Evolutionary conservation across 2,113 vertebrate species (phyloP), one percentile per base, ranked within the genome.

Genomic region (Desmodus rotundus): DNA sequence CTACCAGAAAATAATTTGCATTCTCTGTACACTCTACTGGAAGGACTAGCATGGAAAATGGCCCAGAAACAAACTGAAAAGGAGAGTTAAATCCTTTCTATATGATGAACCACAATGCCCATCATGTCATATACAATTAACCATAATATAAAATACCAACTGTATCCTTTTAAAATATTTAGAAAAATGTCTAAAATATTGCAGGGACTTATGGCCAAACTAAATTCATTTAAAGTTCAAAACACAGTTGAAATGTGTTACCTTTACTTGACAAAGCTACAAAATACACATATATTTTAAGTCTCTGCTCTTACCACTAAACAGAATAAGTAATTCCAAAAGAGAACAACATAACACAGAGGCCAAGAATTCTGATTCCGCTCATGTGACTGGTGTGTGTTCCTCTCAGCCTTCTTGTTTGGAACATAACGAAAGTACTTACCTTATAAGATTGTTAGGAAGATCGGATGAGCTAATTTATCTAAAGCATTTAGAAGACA

Each of bases 61-160:
- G 33, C 54, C 41, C 43, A 91, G 16, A 87, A 94, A 95, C 63
- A 94, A 84, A 89, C 74, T 41, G 3, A 89, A 78, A 94, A 83
- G 41, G 33, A 22, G 50, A 80, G 90, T 50, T 74, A 80, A 78
- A 84, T 58, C 70, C 12, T 65, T 73, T 54, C 56, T 65, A 22
- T 31, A 26, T 47, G 63, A 89, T 54, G 73, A 80, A 74, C 22
- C 43, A 43, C 31, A 54, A 84, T 19, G 10, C 56, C 5, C 45
- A 58, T 41, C 70, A 74, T 67, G 74, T 92, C 45, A 74, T 28
- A 73, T 11, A 77, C 8, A 89, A 67, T 38, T 82, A 52, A 24
- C 36, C 17, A 54, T 16, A 96, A 68, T 28, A 68, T 74, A 36
- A 91, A 94, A 88, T 33, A 86, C 22, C 73, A 92, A 77, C 22